Evolutionary conservation across 2,113 vertebrate genomes (phyloP).

Genomic region (Pavo muticus): DNA sequence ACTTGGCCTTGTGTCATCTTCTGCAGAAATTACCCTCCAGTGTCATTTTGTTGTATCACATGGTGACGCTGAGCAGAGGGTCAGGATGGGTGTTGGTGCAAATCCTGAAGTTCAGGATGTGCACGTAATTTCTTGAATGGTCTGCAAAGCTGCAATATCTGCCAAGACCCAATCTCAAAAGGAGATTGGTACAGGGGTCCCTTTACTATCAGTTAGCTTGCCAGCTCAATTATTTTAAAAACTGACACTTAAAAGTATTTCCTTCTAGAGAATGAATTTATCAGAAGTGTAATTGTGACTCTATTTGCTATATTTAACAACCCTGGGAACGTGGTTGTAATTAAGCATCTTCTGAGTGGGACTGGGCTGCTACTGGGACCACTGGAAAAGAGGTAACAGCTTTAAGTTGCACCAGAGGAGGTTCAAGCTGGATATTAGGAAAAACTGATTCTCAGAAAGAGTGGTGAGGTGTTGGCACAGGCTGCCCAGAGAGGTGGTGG

Average conservation of each 20-base stretch:
- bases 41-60: neutral
- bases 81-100: neutral
- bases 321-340: too few species aligned
- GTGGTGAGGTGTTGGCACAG: too few species aligned
- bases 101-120: neutral
- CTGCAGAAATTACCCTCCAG: neutral
- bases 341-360: too few species aligned
- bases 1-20: neutral
- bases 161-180: neutral
- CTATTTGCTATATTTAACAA: too few species aligned
- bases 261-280: neutral
- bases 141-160: accelerated
- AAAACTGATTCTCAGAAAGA: too few species aligned
- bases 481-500: too few species aligned
- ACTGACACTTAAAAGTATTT: neutral
- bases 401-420: too few species aligned
- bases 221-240: neutral
- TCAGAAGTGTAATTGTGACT: too few species aligned
- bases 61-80: neutral
- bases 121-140: neutral
- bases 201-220: neutral
- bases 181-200: neutral
- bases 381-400: too few species aligned
- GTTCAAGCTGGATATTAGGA: too few species aligned
- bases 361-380: too few species aligned